A percentile compares a stretch with the other conserved stretches of the same genome.
Conservation (phyloP, 2,888 invertebrate species). For the Melipona beecheii region DNA sequence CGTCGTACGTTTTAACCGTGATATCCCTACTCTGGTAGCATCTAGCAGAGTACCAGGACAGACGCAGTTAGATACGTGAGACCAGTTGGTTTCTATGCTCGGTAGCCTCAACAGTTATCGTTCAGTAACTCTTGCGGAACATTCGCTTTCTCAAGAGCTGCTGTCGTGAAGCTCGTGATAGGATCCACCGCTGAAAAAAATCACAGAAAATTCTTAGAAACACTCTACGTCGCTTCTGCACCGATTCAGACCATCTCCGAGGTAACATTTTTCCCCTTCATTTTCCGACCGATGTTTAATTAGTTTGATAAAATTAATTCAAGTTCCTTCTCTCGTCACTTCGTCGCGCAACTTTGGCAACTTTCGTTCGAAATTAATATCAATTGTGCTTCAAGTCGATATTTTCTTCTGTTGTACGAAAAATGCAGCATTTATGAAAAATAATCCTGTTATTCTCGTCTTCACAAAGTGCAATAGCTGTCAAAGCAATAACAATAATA, state of each 20-base stretch:
- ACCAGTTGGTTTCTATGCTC: conserved; percentile 66
- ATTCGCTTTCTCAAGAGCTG: conserved; percentile 31
- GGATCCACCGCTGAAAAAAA: neutral
- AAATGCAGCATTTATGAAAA: neutral
- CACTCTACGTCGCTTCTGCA: neutral
- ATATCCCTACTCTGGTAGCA: conserved; percentile 70
- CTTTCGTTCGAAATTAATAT: no score
- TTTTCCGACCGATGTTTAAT: neutral
- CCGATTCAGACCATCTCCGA: neutral
- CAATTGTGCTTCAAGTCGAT: no score
- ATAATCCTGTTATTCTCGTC: no score
- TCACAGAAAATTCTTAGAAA: neutral
- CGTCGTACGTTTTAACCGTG: conserved; percentile 64
- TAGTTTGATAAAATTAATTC: neutral
- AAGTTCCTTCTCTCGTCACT: neutral
- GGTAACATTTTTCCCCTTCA: conserved; percentile 28
- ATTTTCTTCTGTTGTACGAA: neutral
- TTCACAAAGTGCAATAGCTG: neutral
- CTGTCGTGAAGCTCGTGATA: neutral
- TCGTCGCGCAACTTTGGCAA: neutral
- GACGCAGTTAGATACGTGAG: conserved; percentile 67
- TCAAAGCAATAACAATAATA: neutral
- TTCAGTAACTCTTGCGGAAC: conserved; percentile 57
- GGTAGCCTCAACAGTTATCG: conserved; percentile 70
- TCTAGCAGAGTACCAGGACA: conserved; percentile 58